Evolutionary conservation across 35 echinoderm and acorn worm genomes (phyloP).

Genomic region (Apostichopus californicus): DNA sequence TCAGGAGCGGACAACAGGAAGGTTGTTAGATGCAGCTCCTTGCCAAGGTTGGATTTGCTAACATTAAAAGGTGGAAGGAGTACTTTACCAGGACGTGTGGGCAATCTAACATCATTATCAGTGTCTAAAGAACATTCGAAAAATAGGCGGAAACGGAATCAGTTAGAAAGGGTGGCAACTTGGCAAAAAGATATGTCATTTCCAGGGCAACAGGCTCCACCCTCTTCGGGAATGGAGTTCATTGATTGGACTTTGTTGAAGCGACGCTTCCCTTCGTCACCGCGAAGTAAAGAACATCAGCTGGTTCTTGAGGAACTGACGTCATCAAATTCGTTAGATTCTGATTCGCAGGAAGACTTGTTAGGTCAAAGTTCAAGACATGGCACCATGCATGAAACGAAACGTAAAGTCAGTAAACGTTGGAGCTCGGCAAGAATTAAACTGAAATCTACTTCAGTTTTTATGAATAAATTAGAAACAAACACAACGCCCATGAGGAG

Average conservation of each 20-base stretch:
- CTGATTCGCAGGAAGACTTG: neutral
- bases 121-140: neutral
- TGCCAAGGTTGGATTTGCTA: conserved; percentile 3
- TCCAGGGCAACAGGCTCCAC: neutral
- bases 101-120: neutral
- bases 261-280: conserved; percentile 4
- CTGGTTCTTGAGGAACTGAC: conserved; percentile 13
- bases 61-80: neutral
- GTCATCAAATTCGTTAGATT: neutral
- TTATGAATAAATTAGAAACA: neutral
- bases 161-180: neutral
- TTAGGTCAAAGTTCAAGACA: neutral
- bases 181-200: conserved; percentile 10
- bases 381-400: neutral
- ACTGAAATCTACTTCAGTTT: neutral
- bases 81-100: neutral
- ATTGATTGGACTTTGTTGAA: conserved; percentile 1
- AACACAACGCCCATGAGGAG: neutral
- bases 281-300: conserved; percentile 30
- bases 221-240: neutral
- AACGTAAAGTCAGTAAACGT: neutral
- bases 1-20: neutral
- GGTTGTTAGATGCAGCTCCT: neutral
- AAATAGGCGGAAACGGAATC: neutral
- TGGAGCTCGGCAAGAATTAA: neutral